These are phyloP conservation scores for Sebastes elongatus DNA, from an alignment of 2,797 vertebrate genomes.

Conservation along the genomic window DNA sequence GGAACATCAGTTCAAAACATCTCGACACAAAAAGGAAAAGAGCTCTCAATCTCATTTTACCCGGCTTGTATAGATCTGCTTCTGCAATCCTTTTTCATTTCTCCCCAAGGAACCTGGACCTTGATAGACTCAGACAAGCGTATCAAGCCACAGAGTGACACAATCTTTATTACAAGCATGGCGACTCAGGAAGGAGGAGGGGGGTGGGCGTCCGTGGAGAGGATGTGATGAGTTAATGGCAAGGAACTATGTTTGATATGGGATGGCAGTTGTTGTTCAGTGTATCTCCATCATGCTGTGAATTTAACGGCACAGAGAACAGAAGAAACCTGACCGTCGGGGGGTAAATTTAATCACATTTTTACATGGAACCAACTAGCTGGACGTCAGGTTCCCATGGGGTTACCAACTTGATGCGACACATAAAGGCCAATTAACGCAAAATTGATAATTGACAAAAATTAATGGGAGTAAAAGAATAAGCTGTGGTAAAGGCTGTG, in stretches of 20 bases:
- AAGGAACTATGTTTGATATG: slow-evolving; percentile 52
- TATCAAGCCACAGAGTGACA: slow-evolving; percentile 69
- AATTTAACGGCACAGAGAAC: neutral
- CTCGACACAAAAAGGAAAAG: slow-evolving; percentile 51
- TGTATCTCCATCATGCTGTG: slow-evolving; percentile 26
- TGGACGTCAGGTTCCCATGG: neutral
- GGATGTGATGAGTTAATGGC: slow-evolving; percentile 54
- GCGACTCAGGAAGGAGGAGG: slow-evolving; percentile 16
- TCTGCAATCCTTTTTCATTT: slow-evolving; percentile 50
- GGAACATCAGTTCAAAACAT: slow-evolving; percentile 54
- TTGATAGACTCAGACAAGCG: slow-evolving; percentile 73
- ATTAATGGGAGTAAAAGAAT: neutral
- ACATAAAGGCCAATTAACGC: slow-evolving; percentile 4
- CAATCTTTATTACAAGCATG: slow-evolving; percentile 72
- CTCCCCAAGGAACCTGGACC: slow-evolving; percentile 61
- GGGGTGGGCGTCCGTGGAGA: slow-evolving; percentile 23
- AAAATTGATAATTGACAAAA: neutral
- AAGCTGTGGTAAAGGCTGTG: slow-evolving; percentile 3
- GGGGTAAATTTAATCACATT: neutral
- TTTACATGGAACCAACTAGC: neutral
- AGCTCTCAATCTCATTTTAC: slow-evolving; percentile 53
- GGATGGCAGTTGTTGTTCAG: slow-evolving; percentile 37
- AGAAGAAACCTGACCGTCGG: neutral
- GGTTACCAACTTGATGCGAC: neutral
- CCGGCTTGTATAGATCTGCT: slow-evolving; percentile 40